Evolutionary conservation across 1,140 invertebrate species (phyloP), one percentile per base, ranked within the genome.

Genomic region (Liolophura sinensis): DNA sequence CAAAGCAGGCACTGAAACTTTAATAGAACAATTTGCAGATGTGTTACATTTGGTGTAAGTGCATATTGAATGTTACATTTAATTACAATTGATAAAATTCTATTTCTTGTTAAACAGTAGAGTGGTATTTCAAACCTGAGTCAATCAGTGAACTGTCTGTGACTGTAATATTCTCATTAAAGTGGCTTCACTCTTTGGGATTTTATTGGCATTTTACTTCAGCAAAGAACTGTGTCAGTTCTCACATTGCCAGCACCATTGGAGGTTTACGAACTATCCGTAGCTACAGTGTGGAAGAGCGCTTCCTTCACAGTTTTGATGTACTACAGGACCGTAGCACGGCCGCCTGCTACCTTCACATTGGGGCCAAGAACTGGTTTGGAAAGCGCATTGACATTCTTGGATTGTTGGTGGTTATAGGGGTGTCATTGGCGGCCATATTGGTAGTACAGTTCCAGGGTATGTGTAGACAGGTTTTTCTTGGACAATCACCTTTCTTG

Each of bases 241-340:
- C 62, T 18, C 74, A 76, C 67, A 55, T 76, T 50, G 60, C 73
- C 56, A 74, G 67, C 62, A 76, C 73, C 20, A 65, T 76, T 65
- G 70, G 73, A 47, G 74, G 74, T 15, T 59, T 74, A 4, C 68
- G 69, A 40, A 70, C 73, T 0, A 46, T 76, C 50, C 60, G 74
- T 25, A 64, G 70, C 1, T 64, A 74, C n/a, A 60, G 63, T 31
- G 69, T 70, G 40, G 72, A 74, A 52, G 73, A 76, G 61, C 49
- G 73, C 11, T 76, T 74, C 51, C 70, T 76, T 15, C 74, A 73
- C 58, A 68, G 65, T 51, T 76, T 76, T 66, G 74, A 76, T 49
- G 65, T 69, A 12, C 60, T 63, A 40, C 74, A 76, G 60, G 74
- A 76, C 67, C 60, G 72, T 15, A 73, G 68, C 56, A 76, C 74